These are phyloP conservation scores for Scyliorhinus canicula DNA, from an alignment of 2,797 vertebrate genomes.

Conservation along the genomic window DNA sequence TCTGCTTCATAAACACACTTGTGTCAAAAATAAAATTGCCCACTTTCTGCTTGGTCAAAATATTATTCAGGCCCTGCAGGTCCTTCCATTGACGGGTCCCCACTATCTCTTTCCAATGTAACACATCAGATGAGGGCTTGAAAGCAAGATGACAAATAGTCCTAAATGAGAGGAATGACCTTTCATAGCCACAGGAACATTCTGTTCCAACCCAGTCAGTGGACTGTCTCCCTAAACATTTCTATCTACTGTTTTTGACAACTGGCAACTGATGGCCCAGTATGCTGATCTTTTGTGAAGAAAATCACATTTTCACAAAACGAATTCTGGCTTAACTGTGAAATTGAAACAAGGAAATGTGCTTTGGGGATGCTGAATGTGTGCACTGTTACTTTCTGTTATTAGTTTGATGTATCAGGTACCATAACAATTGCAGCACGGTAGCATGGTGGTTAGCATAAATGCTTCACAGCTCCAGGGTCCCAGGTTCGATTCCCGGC, in stretches of 20 bases:
- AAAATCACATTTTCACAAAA: neutral
- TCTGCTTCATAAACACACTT: too few relatives aligned
- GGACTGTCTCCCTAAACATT: too few relatives aligned
- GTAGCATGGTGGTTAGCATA: too few relatives aligned
- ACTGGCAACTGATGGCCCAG: too few relatives aligned
- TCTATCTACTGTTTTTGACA: too few relatives aligned
- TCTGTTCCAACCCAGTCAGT: neutral
- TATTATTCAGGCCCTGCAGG: neutral
- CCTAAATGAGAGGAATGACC: neutral
- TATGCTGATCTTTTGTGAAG: neutral
- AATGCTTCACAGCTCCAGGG: too few relatives aligned
- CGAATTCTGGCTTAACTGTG: neutral
- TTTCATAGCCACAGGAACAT: neutral
- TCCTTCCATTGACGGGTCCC: neutral
- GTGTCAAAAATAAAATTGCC: neutral
- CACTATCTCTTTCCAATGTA: neutral
- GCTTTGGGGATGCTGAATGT: too few relatives aligned
- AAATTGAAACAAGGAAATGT: too few relatives aligned
- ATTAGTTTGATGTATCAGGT: neutral
- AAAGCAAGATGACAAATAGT: neutral
- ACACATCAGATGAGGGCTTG: neutral
- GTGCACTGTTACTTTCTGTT: neutral
- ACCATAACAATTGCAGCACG: too few relatives aligned
- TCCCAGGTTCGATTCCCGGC: too few relatives aligned
- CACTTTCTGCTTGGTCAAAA: neutral